phyloP scores from a whole-genome alignment of 2,888 invertebrate genomes.

The Stramonita haemastoma region DNA sequence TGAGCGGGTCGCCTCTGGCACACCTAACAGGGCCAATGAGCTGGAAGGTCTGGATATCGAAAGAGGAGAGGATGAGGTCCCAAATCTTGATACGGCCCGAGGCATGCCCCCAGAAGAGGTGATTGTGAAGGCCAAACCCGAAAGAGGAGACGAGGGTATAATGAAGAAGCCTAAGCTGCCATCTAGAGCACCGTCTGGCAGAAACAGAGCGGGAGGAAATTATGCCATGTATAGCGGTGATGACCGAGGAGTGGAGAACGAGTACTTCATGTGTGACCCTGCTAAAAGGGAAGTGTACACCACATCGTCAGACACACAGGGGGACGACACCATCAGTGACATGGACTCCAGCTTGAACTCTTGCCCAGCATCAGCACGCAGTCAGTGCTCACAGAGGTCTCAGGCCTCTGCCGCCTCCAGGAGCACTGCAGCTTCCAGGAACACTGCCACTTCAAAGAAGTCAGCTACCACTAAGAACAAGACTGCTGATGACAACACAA shows the following conservation, averaged over 20 bases:
- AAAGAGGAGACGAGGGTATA: conserved; percentile 42
- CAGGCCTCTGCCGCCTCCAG: background rate
- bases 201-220: conserved; percentile 20
- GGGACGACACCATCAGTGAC: conserved; percentile 26
- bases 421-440: background rate
- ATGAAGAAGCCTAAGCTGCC: background rate
- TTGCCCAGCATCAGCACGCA: conserved; percentile 38
- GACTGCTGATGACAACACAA: background rate
- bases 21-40: conserved; percentile 33
- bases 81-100: conserved; percentile 30
- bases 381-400: conserved; percentile 27
- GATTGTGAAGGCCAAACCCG: background rate
- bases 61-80: conserved; percentile 41
- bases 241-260: conserved; percentile 43
- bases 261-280: conserved; percentile 34
- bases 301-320: conserved; percentile 24
- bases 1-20: background rate
- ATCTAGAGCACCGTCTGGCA: conserved; percentile 27
- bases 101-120: conserved; percentile 26
- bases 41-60: conserved; percentile 37
- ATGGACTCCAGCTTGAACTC: background rate
- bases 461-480: background rate
- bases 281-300: conserved; percentile 19
- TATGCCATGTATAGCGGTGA: conserved; percentile 8
- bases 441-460: background rate